Evolutionary conservation across 2,113 vertebrate genomes (phyloP), one percentile per base, ranked within the genome.

Genomic region (Nyctibius bracteatus): DNA sequence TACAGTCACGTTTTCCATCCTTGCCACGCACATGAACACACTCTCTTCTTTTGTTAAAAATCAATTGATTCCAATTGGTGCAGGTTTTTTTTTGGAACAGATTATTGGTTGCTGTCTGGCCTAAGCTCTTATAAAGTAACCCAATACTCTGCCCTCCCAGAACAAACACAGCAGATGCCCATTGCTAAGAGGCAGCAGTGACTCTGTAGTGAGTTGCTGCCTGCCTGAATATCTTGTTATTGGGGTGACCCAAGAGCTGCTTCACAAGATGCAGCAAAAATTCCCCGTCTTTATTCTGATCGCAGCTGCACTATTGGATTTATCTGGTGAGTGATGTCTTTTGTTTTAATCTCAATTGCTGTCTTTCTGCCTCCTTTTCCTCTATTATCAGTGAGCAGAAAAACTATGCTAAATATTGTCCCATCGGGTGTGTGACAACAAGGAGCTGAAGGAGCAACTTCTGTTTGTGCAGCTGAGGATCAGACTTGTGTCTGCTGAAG

Each of bases 51-150:
- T 82, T 67, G 44, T 78, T 44, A 14, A 28, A 72, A 62, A 37
- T 33, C 35, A 8, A 7, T 17, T 4, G 37, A 55, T 75, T 93
- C 92, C 84, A 89, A 73, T 86, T 83, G 88, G 92, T 70, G 39
- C 59, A 23, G 74, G 30, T 12, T 9, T 47, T 49, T 63, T 41
- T 62, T 2, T 41, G 68, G 57, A 9, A 3, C 79, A 78, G 63
- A 31, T 87, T 78, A 93, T 84, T 92, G 94, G 86, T 61, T 49
- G 62, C 72, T 97, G 52, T 16, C 41, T 78, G 86, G 4, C 51
- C 83, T 47, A 41, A 71, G 68, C 44, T 78, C 71, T 61, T 92
- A 93, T 93, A 96, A 96, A 95, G 92, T 41, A 73, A 95, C 88
- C 72, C 92, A 90, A 68, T 9, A 58, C 70, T 65, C 46, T 63